Base-by-base conservation (phyloP, 2,888 invertebrate genomes). In the Sylvicola cinctus region DNA sequence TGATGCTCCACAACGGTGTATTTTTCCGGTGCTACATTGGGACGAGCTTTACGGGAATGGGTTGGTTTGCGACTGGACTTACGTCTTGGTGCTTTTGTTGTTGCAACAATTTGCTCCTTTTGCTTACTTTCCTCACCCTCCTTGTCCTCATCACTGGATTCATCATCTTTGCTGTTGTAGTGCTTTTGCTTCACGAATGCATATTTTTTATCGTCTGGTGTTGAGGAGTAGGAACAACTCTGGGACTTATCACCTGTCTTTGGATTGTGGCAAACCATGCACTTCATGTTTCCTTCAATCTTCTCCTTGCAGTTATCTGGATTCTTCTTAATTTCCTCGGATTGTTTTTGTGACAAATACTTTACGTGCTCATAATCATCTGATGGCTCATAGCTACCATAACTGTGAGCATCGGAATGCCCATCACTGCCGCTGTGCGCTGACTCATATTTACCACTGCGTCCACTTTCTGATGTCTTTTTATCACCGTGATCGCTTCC, bases 201-300 rank as follows among this genome's bases (percentile, higher is more conserved):
- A 48, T 71, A 75, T 48, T 68, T 64, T 49, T 78, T 72, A 40
- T 76, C 76, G 45, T 69, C 66, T 0, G 78, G 78, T 40, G 72
- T 68, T 2, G 74, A 70, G 8, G 74, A 72, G 51, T 80, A 85
- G 1, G 77, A 74, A 49, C 84, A 85, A 11, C 74, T 74, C 50
- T 84, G 83, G 41, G 71, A 80, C 39, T 74, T 71, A 17, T 74
- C 79, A 30, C 78, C 77, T 2, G 72, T 74, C 49, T 74, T 71
- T 2, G 73, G 66, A 47, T 80, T 72, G 43, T 74, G 70, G 47
- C 84, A 85, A 2, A 77, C 63, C 41, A 67, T 68, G 49, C 81
- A 83, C 10, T 66, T 63, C 68, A 71, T 70, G n/a, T 26, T 12
- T 13, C 33, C 33, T 6, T 20, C 12, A n/a, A 33, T 15, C n/a